Evolutionary conservation across 2,797 vertebrate genomes (phyloP).

Genomic region (Phataginus tetradactyla): DNA sequence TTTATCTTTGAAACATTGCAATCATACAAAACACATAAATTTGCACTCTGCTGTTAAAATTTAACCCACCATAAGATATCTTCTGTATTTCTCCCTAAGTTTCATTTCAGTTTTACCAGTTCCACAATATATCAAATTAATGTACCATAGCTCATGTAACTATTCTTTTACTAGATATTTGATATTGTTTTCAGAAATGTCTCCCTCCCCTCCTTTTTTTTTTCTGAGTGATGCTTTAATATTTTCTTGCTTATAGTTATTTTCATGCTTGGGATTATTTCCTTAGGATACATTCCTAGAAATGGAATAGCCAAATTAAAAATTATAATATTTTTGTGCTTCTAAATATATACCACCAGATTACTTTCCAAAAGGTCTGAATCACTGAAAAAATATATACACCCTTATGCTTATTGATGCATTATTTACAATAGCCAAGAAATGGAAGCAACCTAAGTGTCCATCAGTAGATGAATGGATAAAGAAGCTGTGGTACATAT

Average conservation of each 20-base stretch:
- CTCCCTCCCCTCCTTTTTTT: background rate
- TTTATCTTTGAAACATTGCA: slow-evolving; percentile 19
- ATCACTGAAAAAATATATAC: background rate
- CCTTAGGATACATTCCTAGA: background rate
- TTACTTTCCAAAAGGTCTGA: slow-evolving; percentile 30
- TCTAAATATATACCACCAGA: background rate
- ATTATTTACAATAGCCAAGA: no score
- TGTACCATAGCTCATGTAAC: background rate
- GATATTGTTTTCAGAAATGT: background rate
- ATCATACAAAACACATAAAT: background rate
- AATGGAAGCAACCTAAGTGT: no score
- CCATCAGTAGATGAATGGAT: no score
- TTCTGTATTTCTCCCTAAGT: slow-evolving; percentile 24
- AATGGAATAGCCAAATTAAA: slow-evolving; percentile 32
- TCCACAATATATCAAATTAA: slow-evolving; percentile 25
- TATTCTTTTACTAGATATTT: slow-evolving; percentile 45
- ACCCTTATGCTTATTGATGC: no score
- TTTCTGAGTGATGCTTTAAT: slow-evolving; percentile 9
- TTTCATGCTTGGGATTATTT: slow-evolving; percentile 33
- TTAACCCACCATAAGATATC: background rate
- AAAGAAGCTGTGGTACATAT: no score
- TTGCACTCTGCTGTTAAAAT: slow-evolving; percentile 29
- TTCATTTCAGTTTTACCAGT: slow-evolving; percentile 43
- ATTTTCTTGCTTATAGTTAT: slow-evolving; percentile 40
- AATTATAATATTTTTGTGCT: background rate